These are phyloP conservation scores for Propithecus deckenii DNA, from an alignment of 2,797 vertebrate species.

Conservation along the genomic window DNA sequence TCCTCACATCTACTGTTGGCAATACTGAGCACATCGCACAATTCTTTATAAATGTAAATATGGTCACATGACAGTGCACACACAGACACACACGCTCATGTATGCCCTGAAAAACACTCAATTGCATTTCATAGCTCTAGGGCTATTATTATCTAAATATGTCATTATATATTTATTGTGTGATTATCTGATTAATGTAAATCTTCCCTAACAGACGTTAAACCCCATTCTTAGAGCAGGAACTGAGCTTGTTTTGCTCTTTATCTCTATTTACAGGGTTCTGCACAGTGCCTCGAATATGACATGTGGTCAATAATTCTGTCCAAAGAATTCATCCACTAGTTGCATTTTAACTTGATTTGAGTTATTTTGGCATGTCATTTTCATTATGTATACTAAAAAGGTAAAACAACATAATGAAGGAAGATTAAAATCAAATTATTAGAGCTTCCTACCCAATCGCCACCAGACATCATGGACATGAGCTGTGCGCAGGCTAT, in stretches of 20 bases:
- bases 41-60: not conserved
- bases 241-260: not conserved
- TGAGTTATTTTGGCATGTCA: not conserved
- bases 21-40: not conserved
- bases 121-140: not conserved
- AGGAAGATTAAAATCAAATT: not conserved
- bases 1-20: not conserved
- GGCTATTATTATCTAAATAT: not conserved
- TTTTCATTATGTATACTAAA: not conserved
- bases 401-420: not conserved
- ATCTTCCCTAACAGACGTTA: not conserved
- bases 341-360: not conserved
- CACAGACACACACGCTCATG: not conserved
- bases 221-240: not conserved
- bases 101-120: not conserved
- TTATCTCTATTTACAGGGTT: not conserved
- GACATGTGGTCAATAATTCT: not conserved
- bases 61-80: not conserved
- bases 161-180: not conserved
- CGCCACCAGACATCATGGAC: not conserved
- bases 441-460: not conserved
- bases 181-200: not conserved
- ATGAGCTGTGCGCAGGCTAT: not conserved
- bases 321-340: not conserved
- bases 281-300: not conserved